Evolutionary conservation across 2,113 vertebrate genomes (phyloP), one percentile per base, ranked within the genome.

Genomic region (Cranoglanis bouderius): DNA sequence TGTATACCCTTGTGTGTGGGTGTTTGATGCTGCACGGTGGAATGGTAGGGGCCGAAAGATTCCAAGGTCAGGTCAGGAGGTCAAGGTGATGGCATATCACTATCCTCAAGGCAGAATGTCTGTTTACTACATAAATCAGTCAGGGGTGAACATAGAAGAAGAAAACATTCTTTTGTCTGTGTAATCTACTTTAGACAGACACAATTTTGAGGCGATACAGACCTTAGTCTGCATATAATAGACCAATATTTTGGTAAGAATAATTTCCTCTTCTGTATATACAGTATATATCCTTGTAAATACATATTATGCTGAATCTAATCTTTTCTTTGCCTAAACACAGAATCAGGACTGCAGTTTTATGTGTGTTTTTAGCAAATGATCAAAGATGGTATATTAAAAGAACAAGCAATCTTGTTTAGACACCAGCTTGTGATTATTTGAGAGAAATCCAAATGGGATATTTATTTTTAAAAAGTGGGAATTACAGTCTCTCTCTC

Each of bases 121-220:
- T 61, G 43, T 29, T 26, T 65, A 82, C 40, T 87, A 29, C 59
- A 29, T 80, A 87, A 63, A 87, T 90, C 38, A 84, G 49, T 87
- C 57, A 63, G 1, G 13, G 67, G 49, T 85, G 21, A 53, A 53
- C 43, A 85, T 21, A 74, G 19, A 40, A 55, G 24, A 51, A 49
- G 6, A 72, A 85, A 35, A 72, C 21, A 21, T 40, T 55, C 16
- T 70, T 29, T 8, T 29, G 16, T 80, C 77, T 81, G 2, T 49
- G 6, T 21, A 35, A 38, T 38, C 1, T 38, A 32, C 14, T 53
- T 32, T 53, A 8, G 46, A 32, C n/a, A 8, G 29, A 82, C 32
- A 12, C 5, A 14, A 35, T n/a, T 53, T 43, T 77, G 24, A 21
- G 18, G 14, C 29, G 12, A 43, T 43, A 24, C 49, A 78, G 26